Percentiles rank a stretch among this genome's conserved stretches.
phyloP scores from a whole-genome alignment of 2,113 vertebrate species.

The Hyperopisus bebe region DNA sequence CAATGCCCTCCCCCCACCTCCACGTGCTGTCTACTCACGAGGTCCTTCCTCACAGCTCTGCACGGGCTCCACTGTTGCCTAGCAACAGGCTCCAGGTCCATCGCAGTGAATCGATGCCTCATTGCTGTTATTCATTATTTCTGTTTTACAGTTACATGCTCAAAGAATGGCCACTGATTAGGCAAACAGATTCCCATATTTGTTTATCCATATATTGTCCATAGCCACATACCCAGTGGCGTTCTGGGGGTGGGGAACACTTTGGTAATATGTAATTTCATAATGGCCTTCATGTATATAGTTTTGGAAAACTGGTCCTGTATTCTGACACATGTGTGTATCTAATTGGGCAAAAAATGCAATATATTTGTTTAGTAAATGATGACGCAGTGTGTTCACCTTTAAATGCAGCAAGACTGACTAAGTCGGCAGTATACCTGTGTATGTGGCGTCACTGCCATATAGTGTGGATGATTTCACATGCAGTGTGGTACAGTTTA shows the following conservation, averaged over 20 bases:
- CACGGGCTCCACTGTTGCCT: not conserved
- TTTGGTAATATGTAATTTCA: not conserved
- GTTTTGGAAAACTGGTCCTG: not conserved
- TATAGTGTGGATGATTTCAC: not conserved
- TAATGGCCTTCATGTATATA: not conserved
- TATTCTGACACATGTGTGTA: not conserved
- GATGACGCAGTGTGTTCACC: not conserved
- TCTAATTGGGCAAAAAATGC: not conserved
- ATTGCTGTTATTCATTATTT: not conserved
- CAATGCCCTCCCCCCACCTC: not conserved
- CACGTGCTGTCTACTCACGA: constrained; percentile 1
- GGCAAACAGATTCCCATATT: not conserved
- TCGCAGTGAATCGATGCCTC: not conserved
- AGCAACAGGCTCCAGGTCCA: not conserved
- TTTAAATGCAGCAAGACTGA: not conserved
- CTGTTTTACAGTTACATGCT: not conserved
- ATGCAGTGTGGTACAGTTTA: not conserved
- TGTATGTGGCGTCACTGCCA: not conserved
- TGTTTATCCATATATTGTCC: not conserved
- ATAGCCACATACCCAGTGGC: not conserved
- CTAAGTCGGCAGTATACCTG: not conserved
- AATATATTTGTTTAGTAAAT: not conserved
- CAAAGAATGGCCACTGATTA: not conserved
- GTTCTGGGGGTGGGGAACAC: not conserved
- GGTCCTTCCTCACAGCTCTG: not conserved